Conservation (phyloP, 92 coral and sea anemone genomes). For the Desmophyllum pertusum region DNA sequence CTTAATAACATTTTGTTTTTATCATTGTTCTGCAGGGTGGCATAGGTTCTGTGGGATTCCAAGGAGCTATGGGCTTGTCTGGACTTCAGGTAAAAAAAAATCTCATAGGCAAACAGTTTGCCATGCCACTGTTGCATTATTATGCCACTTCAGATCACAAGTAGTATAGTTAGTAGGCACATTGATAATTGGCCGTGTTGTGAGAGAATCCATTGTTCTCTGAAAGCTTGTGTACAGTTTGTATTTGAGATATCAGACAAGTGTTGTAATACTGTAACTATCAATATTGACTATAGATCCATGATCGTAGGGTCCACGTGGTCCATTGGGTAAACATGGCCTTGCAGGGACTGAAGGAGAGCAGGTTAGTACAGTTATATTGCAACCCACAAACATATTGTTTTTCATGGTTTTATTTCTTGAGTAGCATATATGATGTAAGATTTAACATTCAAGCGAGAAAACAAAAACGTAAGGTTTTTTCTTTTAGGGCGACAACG, state of each 20-base stretch:
- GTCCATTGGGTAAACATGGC: slow-evolving; percentile 86
- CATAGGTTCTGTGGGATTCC: slow-evolving; percentile 25
- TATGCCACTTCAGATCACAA: neutral
- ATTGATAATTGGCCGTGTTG: too few relatives aligned
- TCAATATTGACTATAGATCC: slow-evolving; percentile 94
- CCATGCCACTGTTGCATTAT: neutral
- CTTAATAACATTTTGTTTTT: neutral
- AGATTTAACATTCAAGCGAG: neutral
- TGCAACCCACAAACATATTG: neutral
- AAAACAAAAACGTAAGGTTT: neutral
- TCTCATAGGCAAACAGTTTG: neutral
- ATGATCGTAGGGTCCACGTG: slow-evolving; percentile 96
- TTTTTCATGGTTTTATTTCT: neutral
- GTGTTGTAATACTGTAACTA: slow-evolving; percentile 83
- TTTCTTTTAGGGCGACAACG: slow-evolving; percentile 45
- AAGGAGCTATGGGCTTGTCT: slow-evolving; percentile 26
- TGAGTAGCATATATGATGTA: neutral
- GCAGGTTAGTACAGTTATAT: slow-evolving; percentile 73
- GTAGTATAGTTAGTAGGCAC: neutral
- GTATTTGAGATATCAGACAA: slow-evolving; percentile 49
- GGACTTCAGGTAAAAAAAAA: slow-evolving; percentile 32
- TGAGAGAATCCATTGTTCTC: neutral
- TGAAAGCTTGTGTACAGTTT: neutral
- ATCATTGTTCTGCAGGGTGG: slow-evolving; percentile 12
- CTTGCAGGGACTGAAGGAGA: slow-evolving; percentile 78